phyloP scores from a whole-genome alignment of 2,888 invertebrate species.

The Nymphalis urticae region DNA sequence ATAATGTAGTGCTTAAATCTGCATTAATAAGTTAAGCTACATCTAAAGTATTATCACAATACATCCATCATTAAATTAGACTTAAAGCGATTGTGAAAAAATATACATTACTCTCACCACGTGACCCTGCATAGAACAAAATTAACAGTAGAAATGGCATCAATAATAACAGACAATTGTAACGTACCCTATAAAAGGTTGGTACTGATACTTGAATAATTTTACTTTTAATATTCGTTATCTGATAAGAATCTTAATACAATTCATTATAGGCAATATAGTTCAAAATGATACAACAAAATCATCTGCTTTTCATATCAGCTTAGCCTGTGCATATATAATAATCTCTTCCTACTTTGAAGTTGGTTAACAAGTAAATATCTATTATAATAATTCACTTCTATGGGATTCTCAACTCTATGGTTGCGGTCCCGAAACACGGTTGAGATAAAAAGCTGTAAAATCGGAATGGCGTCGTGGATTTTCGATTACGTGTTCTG shows the following conservation, averaged over 20 bases:
- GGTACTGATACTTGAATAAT: too few relatives aligned
- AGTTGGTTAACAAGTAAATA: too few relatives aligned
- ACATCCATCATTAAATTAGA: slow-evolving; percentile 27
- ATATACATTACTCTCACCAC: slow-evolving; percentile 25
- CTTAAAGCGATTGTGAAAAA: slow-evolving; percentile 24
- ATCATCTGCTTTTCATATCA: too few relatives aligned
- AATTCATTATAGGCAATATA: too few relatives aligned
- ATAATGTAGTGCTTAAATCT: background rate
- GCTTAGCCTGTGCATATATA: too few relatives aligned
- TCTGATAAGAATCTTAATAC: too few relatives aligned
- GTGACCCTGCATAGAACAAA: slow-evolving; percentile 12
- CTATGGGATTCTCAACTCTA: background rate
- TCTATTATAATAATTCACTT: background rate
- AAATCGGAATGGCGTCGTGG: slow-evolving; percentile 33
- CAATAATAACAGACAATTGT: too few relatives aligned
- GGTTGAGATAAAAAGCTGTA: slow-evolving; percentile 37
- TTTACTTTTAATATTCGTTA: too few relatives aligned
- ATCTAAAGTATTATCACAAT: slow-evolving; percentile 16
- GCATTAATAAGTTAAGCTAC: slow-evolving; percentile 8
- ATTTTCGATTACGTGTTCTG: slow-evolving; percentile 35
- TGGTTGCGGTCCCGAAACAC: slow-evolving; percentile 7
- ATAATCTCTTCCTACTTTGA: too few relatives aligned
- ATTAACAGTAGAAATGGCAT: background rate
- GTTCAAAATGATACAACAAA: too few relatives aligned
- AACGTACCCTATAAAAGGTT: too few relatives aligned